Conservation (phyloP, 2,888 invertebrate genomes). For the Oscheius sp. region DNA sequence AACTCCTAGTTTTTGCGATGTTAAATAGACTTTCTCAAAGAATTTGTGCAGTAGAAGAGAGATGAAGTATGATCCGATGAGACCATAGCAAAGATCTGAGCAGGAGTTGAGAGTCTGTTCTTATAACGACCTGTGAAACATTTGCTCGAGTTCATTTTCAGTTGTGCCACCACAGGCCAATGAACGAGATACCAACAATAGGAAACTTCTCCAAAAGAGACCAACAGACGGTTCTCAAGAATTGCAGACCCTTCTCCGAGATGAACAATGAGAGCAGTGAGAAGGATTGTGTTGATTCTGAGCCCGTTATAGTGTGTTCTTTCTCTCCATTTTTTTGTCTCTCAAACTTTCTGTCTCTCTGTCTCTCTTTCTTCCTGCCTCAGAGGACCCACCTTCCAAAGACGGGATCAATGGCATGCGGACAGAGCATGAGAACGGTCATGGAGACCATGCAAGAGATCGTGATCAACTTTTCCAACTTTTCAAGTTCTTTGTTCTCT, state of each 20-base stretch:
- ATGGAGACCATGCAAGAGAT: background rate
- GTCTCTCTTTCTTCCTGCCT: too few relatives aligned
- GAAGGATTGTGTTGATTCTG: conserved; percentile 8
- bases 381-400: conserved; percentile 1
- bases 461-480: background rate
- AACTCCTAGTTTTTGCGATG: too few relatives aligned
- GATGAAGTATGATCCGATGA: too few relatives aligned
- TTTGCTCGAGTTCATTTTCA: background rate
- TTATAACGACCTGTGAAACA: too few relatives aligned
- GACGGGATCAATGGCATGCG: background rate
- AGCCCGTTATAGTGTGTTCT: background rate
- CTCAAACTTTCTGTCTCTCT: too few relatives aligned
- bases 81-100: too few relatives aligned
- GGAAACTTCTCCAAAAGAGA: conserved; percentile 21
- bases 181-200: conserved; percentile 21
- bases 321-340: too few relatives aligned
- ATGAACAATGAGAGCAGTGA: conserved; percentile 14
- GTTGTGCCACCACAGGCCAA: conserved; percentile 11
- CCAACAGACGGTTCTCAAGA: background rate
- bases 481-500: background rate
- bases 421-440: background rate
- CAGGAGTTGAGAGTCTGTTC: too few relatives aligned
- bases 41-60: too few relatives aligned
- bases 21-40: too few relatives aligned
- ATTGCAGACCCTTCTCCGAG: background rate